A percentile compares a stretch with the other conserved stretches of the same genome.
Evolutionary conservation across 2,797 vertebrate genomes (phyloP).

Genomic region (Brachymystax lenok): DNA sequence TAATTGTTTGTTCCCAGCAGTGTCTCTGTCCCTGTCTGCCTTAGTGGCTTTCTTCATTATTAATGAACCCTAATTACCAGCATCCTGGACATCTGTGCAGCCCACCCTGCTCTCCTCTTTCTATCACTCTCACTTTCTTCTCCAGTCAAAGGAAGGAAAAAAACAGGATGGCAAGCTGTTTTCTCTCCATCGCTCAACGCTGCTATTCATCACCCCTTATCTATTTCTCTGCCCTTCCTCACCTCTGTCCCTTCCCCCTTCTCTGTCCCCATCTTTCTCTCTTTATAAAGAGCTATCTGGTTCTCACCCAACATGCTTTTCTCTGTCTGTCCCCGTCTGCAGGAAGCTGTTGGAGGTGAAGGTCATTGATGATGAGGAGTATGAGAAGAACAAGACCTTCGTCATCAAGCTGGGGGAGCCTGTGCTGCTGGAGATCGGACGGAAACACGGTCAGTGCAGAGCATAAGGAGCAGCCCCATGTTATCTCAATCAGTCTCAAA

Average conservation of each 20-base stretch:
- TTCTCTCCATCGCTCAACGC: background rate
- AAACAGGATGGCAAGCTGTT: background rate
- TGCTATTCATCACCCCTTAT: background rate
- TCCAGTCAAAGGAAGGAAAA: background rate
- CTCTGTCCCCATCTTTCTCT: constrained; percentile 2
- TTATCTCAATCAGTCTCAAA: background rate
- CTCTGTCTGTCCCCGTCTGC: constrained; percentile 16
- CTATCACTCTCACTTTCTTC: constrained; percentile 12
- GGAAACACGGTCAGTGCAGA: constrained; percentile 75
- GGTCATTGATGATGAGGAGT: constrained; percentile 87
- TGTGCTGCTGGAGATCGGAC: constrained; percentile 80
- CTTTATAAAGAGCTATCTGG: background rate
- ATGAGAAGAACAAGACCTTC: constrained; percentile 89
- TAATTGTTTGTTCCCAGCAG: constrained; percentile 22
- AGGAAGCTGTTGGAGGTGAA: constrained; percentile 86
- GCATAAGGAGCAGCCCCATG: background rate
- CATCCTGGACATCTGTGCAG: constrained; percentile 16
- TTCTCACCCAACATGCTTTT: background rate
- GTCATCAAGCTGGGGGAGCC: constrained; percentile 81
- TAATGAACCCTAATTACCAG: constrained; percentile 36
- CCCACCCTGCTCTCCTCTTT: background rate
- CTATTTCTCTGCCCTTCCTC: background rate
- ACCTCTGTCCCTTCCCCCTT: background rate
- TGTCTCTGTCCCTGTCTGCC: constrained; percentile 5
- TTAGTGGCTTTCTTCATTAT: constrained; percentile 35